These are phyloP conservation scores for Gopherus flavomarginatus DNA, from an alignment of 2,113 vertebrate species.

Conservation along the genomic window DNA sequence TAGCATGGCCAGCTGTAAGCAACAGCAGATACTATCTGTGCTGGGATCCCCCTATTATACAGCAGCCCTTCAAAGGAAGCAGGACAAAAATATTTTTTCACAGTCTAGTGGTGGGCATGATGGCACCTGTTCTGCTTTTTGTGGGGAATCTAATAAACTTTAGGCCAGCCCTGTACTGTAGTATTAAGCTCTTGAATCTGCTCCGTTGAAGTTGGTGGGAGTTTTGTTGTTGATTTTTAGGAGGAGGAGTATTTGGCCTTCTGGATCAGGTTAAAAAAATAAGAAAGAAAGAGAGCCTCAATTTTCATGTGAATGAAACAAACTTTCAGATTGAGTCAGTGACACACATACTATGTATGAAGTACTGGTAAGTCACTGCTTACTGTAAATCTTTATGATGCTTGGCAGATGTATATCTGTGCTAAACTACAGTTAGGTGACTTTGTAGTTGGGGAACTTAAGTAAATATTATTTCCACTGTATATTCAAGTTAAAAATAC, in stretches of 20 bases:
- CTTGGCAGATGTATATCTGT: constrained; percentile 53
- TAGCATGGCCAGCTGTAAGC: background rate
- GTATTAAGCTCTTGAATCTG: background rate
- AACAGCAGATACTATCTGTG: background rate
- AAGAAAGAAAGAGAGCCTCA: constrained; percentile 42
- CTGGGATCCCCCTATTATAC: background rate
- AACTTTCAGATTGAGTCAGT: constrained; percentile 70
- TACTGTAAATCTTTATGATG: constrained; percentile 81
- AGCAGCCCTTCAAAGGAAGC: background rate
- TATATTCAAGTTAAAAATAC: constrained; percentile 41
- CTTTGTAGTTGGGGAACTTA: constrained; percentile 34
- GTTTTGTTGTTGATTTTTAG: background rate
- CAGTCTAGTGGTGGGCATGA: background rate
- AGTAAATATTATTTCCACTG: constrained; percentile 57
- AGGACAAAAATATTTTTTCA: background rate
- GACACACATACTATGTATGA: constrained; percentile 42
- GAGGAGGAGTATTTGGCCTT: background rate
- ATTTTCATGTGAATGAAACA: constrained; percentile 78
- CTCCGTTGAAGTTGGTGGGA: background rate
- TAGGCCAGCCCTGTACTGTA: background rate
- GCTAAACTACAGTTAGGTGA: background rate
- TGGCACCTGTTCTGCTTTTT: background rate
- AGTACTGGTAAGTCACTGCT: constrained; percentile 78
- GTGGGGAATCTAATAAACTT: background rate
- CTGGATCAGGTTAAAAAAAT: constrained; percentile 27